Conservation (phyloP, 2,888 invertebrate species). For the Hirtodrosophila cameraria region DNA sequence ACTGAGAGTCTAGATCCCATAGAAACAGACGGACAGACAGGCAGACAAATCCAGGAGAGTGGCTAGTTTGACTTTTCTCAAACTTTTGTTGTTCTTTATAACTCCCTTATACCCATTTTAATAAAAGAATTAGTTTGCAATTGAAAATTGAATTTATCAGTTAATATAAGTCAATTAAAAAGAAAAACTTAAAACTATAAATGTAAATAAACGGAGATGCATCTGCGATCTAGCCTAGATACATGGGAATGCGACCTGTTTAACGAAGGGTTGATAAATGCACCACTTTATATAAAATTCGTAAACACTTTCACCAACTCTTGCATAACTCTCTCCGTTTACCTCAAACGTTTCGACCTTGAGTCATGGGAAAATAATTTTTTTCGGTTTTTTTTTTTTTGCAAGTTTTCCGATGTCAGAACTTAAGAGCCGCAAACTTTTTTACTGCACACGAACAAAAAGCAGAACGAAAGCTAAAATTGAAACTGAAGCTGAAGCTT, state of each 20-base stretch:
- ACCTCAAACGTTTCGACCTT: constrained; percentile 46
- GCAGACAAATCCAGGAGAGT: no score
- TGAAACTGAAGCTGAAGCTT: constrained; percentile 19
- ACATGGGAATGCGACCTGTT: no score
- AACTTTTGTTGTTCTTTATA: background rate
- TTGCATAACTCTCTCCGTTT: background rate
- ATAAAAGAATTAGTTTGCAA: no score
- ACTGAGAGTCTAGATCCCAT: no score
- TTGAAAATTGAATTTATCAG: no score
- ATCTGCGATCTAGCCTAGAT: no score
- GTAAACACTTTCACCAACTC: constrained; percentile 7
- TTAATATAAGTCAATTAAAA: no score
- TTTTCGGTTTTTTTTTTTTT: constrained; percentile 28
- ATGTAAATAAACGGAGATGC: no score
- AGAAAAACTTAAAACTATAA: no score
- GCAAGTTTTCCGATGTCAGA: constrained; percentile 37
- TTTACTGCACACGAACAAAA: constrained; percentile 30
- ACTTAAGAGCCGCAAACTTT: constrained; percentile 34
- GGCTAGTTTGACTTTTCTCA: no score
- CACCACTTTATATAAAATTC: background rate
- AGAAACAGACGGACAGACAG: no score
- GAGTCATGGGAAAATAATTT: constrained; percentile 36
- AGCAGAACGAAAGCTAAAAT: constrained; percentile 18
- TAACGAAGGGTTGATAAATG: background rate
- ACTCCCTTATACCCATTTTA: no score